Base-by-base conservation (phyloP, 2,888 invertebrate species). In the Smittia aterrima region DNA sequence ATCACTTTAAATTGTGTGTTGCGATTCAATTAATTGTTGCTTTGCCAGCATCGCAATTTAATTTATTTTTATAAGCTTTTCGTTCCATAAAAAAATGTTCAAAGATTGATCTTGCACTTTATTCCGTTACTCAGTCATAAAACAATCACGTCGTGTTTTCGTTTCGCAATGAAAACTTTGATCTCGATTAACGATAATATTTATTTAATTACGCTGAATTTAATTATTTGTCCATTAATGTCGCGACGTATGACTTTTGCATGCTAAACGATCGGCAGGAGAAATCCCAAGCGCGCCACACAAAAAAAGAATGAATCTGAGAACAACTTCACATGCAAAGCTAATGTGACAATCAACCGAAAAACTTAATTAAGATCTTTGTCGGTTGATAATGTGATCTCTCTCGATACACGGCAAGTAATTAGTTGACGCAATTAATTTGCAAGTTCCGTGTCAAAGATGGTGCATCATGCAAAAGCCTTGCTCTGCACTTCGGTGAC, bases 221-320 rank as follows among this genome's bases (percentile, higher is more conserved):
- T 71, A 71, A 71, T 71, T 71, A 71, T 71, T 71, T 71, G 70
- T 71, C 70, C 54, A 71, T 71, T 71, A 71, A 22, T 47, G 70
- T 71, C 70, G 32, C 7, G 47, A 47, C 16, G 47, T 47, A 47
- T 47, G 47, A 47, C 47, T 47, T 47, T 9, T 16, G 47, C 47
- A 47, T 47, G 47, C 47, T 47, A 47, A 47, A n/a, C 13, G n/a
- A 47, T 13, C 3, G 4, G n/a, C 4, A n/a, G 13, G n/a, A 16
- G 13, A 47, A 3, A 47, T 47, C n/a, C 16, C 11, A 38, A 38
- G 4, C 38, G 38, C 6, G 38, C 38, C 9, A 9, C 38, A 38
- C 38, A 38, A 7, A 7, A 38, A 38, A 38, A 38, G 38, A 9
- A 7, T 7, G 9, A 38, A n/a, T n/a, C n/a, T n/a, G 38, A 38